Evolutionary conservation across 2,888 invertebrate genomes (phyloP), one percentile per base, ranked within the genome.

Genomic region (Invenusta paracnida): DNA sequence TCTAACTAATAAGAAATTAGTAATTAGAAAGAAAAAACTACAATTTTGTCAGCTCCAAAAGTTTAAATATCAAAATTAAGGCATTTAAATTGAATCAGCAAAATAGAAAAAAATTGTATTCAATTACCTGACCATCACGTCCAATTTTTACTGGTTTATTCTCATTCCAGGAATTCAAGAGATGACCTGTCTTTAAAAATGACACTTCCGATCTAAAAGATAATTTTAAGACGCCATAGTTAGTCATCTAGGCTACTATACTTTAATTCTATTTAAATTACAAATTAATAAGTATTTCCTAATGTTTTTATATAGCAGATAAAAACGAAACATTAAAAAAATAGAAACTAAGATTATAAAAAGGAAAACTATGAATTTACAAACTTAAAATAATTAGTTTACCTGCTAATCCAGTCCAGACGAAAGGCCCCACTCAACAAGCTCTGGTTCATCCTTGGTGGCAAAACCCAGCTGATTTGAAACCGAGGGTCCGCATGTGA

Each of bases 61-160:
- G n/a, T n/a, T n/a, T n/a, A n/a, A n/a, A n/a, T n/a, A n/a, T n/a
- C n/a, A n/a, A n/a, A n/a, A n/a, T n/a, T n/a, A n/a, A n/a, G n/a
- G n/a, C n/a, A n/a, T n/a, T n/a, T n/a, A n/a, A n/a, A n/a, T n/a
- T n/a, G n/a, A n/a, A n/a, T n/a, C n/a, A n/a, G n/a, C n/a, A n/a
- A n/a, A n/a, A n/a, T n/a, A n/a, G n/a, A n/a, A n/a, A 48, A 48
- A 48, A 17, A 48, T 5, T 25, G 25, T 66, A 23, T 84, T 82
- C 2, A 83, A 85, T 83, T 89, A 93, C 93, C 91, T 93, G 93
- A 86, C 98, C 98, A 93, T 98, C 98, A 87, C 98, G 93, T n/a
- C 97, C 98, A 89, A 98, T 98, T 93, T 98, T 98, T 0, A 98
- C 98, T 86, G 97, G 97, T 92, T 97, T 97, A 81, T 96, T 96